Evolutionary conservation across 2,113 vertebrate species (phyloP).

Genomic region (Stigmatopora nigra): DNA sequence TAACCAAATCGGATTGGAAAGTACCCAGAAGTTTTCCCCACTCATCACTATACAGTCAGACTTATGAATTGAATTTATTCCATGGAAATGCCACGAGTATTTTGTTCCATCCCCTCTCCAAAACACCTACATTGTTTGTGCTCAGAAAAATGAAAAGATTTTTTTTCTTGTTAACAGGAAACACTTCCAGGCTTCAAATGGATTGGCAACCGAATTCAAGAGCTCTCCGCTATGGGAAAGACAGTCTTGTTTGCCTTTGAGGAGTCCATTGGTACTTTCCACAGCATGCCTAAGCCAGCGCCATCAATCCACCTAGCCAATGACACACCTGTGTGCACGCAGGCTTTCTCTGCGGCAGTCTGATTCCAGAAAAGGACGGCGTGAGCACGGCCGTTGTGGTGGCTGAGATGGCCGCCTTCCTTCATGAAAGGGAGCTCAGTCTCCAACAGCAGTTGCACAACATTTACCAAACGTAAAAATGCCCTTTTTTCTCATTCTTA

Average conservation of each 20-base stretch:
- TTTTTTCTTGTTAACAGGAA: slow-evolving; percentile 68
- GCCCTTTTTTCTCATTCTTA: neutral
- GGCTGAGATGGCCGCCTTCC: slow-evolving; percentile 85
- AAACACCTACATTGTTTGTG: too few relatives aligned
- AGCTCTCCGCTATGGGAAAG: slow-evolving; percentile 76
- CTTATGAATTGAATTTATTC: too few relatives aligned
- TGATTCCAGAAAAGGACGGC: slow-evolving; percentile 88
- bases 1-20: too few relatives aligned
- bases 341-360: slow-evolving; percentile 89
- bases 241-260: slow-evolving; percentile 90
- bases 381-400: slow-evolving; percentile 85
- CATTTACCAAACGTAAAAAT: slow-evolving; percentile 79
- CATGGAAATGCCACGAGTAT: too few relatives aligned
- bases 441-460: slow-evolving; percentile 76
- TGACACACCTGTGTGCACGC: neutral
- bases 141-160: neutral
- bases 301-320: neutral
- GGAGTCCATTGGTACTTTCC: slow-evolving; percentile 84
- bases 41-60: too few relatives aligned
- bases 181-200: slow-evolving; percentile 96
- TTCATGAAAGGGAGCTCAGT: slow-evolving; percentile 70
- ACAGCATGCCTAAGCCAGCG: neutral
- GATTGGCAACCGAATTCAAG: slow-evolving; percentile 87
- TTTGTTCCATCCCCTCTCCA: too few relatives aligned
- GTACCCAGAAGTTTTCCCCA: too few relatives aligned